Evolutionary conservation across 2,113 vertebrate species (phyloP).

Genomic region (Ophiodon elongatus): DNA sequence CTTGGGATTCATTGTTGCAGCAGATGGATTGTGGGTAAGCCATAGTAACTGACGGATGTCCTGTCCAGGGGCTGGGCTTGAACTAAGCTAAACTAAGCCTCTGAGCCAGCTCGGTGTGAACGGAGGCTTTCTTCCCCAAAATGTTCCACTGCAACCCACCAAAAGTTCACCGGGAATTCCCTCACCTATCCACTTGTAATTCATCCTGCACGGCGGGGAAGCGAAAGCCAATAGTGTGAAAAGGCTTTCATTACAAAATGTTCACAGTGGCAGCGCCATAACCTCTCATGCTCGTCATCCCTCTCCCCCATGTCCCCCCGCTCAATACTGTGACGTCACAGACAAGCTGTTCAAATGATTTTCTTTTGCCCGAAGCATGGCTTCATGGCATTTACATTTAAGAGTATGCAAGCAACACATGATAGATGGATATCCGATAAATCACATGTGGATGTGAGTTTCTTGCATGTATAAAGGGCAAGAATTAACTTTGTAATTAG

Average conservation of each 20-base stretch:
- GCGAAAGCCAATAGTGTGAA: slow-evolving; percentile 23
- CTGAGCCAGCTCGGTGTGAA: slow-evolving; percentile 48
- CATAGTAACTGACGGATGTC: slow-evolving; percentile 38
- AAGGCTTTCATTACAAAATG: slow-evolving; percentile 27
- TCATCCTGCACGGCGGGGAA: not conserved
- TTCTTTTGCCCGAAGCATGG: not conserved
- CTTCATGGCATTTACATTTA: slow-evolving; percentile 2
- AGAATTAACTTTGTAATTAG: too few relatives aligned
- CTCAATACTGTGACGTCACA: not conserved
- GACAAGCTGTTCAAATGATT: not conserved
- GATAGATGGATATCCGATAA: slow-evolving; percentile 13
- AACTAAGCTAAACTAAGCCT: slow-evolving; percentile 57
- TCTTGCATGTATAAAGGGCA: not conserved
- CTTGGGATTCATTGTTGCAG: slow-evolving; percentile 38
- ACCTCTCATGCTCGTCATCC: slow-evolving; percentile 19
- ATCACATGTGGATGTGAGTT: not conserved
- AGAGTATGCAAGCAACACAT: not conserved
- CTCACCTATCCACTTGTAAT: slow-evolving; percentile 31
- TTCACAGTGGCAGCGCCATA: slow-evolving; percentile 11
- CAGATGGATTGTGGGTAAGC: slow-evolving; percentile 50
- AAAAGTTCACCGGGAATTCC: slow-evolving; percentile 22
- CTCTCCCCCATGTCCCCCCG: not conserved
- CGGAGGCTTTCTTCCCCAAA: slow-evolving; percentile 19
- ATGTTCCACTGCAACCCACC: not conserved
- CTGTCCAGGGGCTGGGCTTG: slow-evolving; percentile 34